Base-by-base conservation (phyloP, 2,113 vertebrate genomes). In the Cavia porcellus region DNA sequence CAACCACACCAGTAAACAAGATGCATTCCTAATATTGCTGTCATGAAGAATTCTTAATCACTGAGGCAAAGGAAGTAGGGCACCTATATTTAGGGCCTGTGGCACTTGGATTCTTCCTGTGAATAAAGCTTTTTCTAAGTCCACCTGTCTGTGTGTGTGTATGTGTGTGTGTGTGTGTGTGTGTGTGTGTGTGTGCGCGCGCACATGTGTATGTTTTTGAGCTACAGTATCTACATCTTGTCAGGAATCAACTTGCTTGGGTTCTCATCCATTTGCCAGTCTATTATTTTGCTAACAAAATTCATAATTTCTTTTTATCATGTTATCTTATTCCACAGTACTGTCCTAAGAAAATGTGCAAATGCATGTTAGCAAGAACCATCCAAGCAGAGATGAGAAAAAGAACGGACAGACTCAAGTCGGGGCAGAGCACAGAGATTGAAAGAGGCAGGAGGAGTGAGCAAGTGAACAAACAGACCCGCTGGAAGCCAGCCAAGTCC, bases 321-420 rank as follows among this genome's bases (percentile, higher is more conserved):
- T 0, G 7, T 79, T 25, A 70, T 70, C 15, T 89, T 77, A 70
- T 50, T 92, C 92, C 15, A 55, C 35, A 42, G 11, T 66, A n/a
- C 89, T 74, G 32, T 84, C 32, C 62, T 45, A 50, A 92, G 82
- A 74, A 95, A 83, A 74, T 89, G 52, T 68, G 91, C 94, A 90
- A 86, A 55, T 25, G 30, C 30, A 45, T 24, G 3, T 90, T 90
- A 62, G 83, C 59, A 64, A 66, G 38, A 86, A 38, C 35, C 38
- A 61, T 12, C 24, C 14, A 5, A 52, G 24, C 1, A 0, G 84
- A 75, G 52, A 50, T 13, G 38, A 42, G 59, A n/a, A 68, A 42
- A 72, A 74, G 47, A 61, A 9, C 0, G 0, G 19, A 70, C 25
- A 30, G 61, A 61, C n/a, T 84, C 75, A 83, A 83, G 45, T 72